Evolutionary conservation across 1,140 invertebrate species (phyloP), one percentile per base, ranked within the genome.

Genomic region (Triops cancriformis): DNA sequence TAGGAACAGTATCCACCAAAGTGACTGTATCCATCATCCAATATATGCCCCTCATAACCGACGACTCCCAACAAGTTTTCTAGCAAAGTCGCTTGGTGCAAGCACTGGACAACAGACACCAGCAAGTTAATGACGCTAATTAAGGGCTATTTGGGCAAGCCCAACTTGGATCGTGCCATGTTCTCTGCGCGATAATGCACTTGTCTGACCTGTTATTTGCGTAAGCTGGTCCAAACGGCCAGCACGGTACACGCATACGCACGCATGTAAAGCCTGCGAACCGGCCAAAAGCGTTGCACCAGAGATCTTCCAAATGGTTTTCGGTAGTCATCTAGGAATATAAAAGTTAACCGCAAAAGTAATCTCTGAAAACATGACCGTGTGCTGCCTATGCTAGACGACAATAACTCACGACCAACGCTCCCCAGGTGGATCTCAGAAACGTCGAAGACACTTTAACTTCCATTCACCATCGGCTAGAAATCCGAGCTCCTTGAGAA

Each of bases 121-220:
- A 64, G n/a, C 51, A 64, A 64, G 51, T 64, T 64, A 64, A 64
- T 64, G 51, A 64, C 51, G 51, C 51, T 64, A 64, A 64, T 64
- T 64, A 64, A 64, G 51, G 51, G 51, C 51, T 64, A 64, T 64
- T 64, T 64, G 18, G 51, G 23, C 14, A 23, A 23, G 51, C 51
- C 51, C 51, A 64, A 64, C 18, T 64, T 64, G 51, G 51, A 64
- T 64, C 51, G 51, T 64, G 51, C 51, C 51, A 23, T 64, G 51
- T 64, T 64, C 51, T 64, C 51, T 64, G 51, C 18, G 23, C 23
- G 51, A 64, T 64, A 64, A 64, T 64, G 51, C 51, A 64, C 51
- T 64, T 14, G 51, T 64, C 51, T 64, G 51, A 64, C 51, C 51
- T 64, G 51, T 64, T 64, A 64, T 64, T 64, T 64, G 51, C 51